Conservation (phyloP, 2,888 invertebrate genomes). For the Erpobdella octoculata region DNA sequence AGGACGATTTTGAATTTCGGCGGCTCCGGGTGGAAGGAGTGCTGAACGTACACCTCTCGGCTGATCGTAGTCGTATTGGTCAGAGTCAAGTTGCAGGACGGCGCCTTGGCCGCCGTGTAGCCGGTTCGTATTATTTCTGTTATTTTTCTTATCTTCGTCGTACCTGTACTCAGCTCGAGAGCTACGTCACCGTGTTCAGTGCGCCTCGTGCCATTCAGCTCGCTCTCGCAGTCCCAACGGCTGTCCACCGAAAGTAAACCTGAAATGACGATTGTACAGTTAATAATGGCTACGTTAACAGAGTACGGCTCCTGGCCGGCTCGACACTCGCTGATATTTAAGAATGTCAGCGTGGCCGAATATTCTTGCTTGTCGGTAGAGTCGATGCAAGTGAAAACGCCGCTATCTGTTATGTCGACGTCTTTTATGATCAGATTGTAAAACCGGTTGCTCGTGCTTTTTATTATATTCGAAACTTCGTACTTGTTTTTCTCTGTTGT, state of each 20-base stretch:
- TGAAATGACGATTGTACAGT: background rate
- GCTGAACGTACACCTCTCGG: background rate
- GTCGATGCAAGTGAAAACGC: background rate
- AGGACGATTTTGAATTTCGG: slow-evolving; percentile 2
- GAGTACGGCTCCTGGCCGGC: too few relatives aligned
- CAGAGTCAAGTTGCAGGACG: background rate
- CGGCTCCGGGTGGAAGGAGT: background rate
- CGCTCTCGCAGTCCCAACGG: background rate
- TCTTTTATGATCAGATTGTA: background rate
- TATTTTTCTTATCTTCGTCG: background rate
- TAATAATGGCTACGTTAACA: too few relatives aligned
- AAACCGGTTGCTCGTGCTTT: background rate
- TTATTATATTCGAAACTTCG: background rate
- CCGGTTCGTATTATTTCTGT: background rate
- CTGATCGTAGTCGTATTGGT: background rate
- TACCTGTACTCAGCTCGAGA: background rate
- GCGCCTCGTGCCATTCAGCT: background rate
- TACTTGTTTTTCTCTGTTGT: background rate
- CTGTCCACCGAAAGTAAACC: background rate
- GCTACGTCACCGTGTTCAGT: background rate
- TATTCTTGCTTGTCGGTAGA: background rate
- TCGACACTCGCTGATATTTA: too few relatives aligned
- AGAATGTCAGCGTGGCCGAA: background rate
- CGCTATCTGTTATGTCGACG: background rate
- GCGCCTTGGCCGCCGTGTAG: too few relatives aligned